Conservation (phyloP, 1,140 invertebrate species). For the Pteromalus puparum region DNA sequence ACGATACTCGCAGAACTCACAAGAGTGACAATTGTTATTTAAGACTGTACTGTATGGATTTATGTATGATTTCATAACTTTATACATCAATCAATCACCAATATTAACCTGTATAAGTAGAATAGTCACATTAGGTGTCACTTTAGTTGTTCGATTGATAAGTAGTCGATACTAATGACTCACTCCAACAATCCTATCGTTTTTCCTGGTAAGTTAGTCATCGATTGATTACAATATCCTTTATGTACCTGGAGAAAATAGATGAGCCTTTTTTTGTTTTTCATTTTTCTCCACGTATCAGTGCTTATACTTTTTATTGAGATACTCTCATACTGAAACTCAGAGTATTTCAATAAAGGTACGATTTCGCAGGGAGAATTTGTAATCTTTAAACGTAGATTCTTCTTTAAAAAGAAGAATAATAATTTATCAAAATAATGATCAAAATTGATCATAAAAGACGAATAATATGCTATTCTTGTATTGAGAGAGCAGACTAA, state of each 20-base stretch:
- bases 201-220: constrained; percentile 68
- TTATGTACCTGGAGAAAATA: constrained; percentile 39
- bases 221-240: constrained; percentile 54
- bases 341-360: constrained; percentile 14
- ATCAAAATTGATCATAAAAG: constrained; percentile 15
- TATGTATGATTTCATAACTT: constrained; percentile 34
- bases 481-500: constrained; percentile 67
- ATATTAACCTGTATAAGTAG: constrained; percentile 48
- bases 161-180: constrained; percentile 69
- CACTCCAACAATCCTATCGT: constrained; percentile 65
- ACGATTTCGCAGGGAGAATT: constrained; percentile 11
- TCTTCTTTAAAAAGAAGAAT: constrained; percentile 6
- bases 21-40: constrained; percentile 5
- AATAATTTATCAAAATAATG: constrained; percentile 8
- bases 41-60: constrained; percentile 41
- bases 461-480: constrained; percentile 37
- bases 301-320: constrained; percentile 29
- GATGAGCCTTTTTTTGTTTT: not conserved
- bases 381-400: constrained; percentile 7
- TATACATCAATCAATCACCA: constrained; percentile 35
- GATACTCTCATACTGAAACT: not conserved
- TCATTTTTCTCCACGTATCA: constrained; percentile 37
- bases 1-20: not conserved
- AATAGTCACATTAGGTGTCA: constrained; percentile 54
- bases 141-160: constrained; percentile 66